Evolutionary conservation across 2,797 vertebrate genomes (phyloP).

Genomic region (Molossus molossus): DNA sequence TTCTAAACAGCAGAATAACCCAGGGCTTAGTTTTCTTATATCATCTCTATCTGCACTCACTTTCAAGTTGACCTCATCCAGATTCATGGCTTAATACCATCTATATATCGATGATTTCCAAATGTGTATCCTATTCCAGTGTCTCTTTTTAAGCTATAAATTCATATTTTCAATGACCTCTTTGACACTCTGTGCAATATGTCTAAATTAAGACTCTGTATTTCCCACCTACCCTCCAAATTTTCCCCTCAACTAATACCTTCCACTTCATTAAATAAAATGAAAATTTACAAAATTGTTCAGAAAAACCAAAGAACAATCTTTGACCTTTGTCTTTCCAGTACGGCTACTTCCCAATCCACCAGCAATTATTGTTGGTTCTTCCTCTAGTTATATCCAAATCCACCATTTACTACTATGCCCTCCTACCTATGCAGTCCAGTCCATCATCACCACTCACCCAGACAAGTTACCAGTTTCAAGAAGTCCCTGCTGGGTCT

Average conservation of each 20-base stretch:
- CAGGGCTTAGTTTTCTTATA: background rate
- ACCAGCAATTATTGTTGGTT: background rate
- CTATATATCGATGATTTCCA: too few species aligned
- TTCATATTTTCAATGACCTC: background rate
- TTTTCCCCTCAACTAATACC: background rate
- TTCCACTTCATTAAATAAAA: background rate
- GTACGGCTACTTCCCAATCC: background rate
- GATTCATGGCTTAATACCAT: background rate
- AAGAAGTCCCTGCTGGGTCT: background rate
- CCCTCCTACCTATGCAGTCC: background rate
- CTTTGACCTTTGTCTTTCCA: background rate
- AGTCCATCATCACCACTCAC: background rate
- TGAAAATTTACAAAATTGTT: background rate
- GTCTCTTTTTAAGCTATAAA: background rate
- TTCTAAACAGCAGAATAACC: background rate
- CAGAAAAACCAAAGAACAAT: background rate
- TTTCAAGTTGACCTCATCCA: background rate
- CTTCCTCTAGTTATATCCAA: background rate
- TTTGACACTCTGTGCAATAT: background rate
- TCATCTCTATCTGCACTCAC: background rate
- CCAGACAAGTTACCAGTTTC: background rate
- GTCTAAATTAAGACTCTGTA: background rate
- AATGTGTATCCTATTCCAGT: background rate
- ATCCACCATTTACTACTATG: background rate
- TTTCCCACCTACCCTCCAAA: background rate